Conservation (phyloP, 2,113 vertebrate species). For the Neoarius graeffei region DNA sequence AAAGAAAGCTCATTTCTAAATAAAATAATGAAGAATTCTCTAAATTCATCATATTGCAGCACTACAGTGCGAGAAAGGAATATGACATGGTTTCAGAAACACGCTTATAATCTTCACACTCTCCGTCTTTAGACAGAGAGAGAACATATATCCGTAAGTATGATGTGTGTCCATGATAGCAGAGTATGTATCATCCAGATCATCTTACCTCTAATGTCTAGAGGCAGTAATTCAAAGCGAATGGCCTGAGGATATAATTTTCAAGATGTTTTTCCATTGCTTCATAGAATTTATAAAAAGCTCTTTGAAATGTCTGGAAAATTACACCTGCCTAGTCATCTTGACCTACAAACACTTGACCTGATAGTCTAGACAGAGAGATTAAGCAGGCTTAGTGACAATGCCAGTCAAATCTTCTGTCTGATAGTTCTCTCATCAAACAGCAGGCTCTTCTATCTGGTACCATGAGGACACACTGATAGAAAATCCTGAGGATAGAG, state of each 20-base stretch:
- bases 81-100: not conserved
- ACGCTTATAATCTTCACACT: not conserved
- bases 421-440: not conserved
- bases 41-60: not conserved
- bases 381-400: not conserved
- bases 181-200: not conserved
- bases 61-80: not conserved
- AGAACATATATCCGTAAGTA: no score
- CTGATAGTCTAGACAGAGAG: not conserved
- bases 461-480: not conserved
- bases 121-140: not conserved
- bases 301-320: not conserved
- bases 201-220: not conserved
- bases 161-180: not conserved
- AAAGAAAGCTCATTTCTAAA: not conserved
- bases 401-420: constrained; percentile 23
- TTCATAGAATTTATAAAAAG: not conserved
- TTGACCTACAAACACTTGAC: not conserved
- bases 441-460: not conserved
- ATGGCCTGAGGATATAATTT: not conserved
- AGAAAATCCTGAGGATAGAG: constrained; percentile 27
- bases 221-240: not conserved
- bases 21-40: not conserved
- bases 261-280: not conserved
- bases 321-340: not conserved